phyloP scores from a whole-genome alignment of 2,888 invertebrate species.

The Gortyna flavago region DNA sequence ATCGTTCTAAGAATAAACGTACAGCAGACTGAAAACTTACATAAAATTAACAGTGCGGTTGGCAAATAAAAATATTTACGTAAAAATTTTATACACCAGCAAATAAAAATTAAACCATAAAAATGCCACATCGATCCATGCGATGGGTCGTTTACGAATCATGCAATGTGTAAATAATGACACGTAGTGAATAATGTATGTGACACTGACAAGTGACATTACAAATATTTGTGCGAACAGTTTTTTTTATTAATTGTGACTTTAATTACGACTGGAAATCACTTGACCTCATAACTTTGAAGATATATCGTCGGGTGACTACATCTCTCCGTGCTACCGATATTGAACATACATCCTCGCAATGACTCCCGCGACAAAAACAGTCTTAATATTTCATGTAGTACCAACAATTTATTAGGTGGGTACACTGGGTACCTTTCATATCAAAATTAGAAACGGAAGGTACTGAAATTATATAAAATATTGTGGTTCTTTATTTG shows the following conservation, averaged over 20 bases:
- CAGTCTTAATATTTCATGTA: not conserved
- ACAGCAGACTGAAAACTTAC: constrained; percentile 70
- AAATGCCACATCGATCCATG: constrained; percentile 76
- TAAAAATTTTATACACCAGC: constrained; percentile 68
- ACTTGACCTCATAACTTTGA: constrained; percentile 67
- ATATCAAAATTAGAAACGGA: constrained; percentile 3
- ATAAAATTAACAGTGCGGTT: constrained; percentile 71
- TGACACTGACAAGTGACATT: constrained; percentile 63
- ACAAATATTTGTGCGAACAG: constrained; percentile 63
- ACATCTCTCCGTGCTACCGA: constrained; percentile 42
- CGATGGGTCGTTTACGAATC: constrained; percentile 73
- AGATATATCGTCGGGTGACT: constrained; percentile 55
- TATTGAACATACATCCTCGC: constrained; percentile 29
- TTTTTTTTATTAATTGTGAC: constrained; percentile 60
- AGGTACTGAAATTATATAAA: constrained; percentile 8
- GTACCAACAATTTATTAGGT: not conserved
- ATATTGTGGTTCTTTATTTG: not conserved
- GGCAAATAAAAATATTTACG: constrained; percentile 71
- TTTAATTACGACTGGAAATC: constrained; percentile 64
- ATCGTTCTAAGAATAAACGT: constrained; percentile 43
- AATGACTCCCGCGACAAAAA: not conserved
- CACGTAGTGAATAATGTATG: constrained; percentile 67
- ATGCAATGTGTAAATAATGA: constrained; percentile 76
- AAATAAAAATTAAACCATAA: constrained; percentile 70
- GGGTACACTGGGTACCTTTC: too few relatives aligned